phyloP scores from a whole-genome alignment of 2,113 vertebrate genomes.

The Podilymbus podiceps region DNA sequence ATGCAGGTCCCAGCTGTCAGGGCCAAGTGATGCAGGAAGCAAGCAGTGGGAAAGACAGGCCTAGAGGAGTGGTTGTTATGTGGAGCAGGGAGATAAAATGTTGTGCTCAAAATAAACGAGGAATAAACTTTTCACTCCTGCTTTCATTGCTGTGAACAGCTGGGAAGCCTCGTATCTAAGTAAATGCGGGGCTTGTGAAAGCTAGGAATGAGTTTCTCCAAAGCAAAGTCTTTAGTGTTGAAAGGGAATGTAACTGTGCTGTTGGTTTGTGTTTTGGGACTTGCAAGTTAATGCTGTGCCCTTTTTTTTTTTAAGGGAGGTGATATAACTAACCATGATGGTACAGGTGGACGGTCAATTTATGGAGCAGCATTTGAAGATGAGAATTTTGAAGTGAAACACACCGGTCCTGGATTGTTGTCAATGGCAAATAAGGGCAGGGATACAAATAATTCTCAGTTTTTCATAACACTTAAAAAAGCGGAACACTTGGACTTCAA shows the following conservation, averaged over 20 bases:
- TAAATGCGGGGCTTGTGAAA: neutral
- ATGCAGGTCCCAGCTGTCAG: neutral
- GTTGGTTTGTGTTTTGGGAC: neutral
- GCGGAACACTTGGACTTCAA: constrained; percentile 92
- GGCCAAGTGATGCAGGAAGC: neutral
- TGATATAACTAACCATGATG: constrained; percentile 88
- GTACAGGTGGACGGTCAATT: constrained; percentile 89
- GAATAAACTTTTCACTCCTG: neutral
- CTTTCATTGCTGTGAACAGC: neutral
- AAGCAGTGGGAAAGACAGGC: neutral
- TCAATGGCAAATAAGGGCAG: constrained; percentile 91
- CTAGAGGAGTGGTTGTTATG: neutral
- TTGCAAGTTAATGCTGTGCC: neutral
- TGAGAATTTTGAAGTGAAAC: constrained; percentile 89
- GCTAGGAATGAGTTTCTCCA: neutral
- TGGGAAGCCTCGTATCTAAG: neutral
- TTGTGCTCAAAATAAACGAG: neutral
- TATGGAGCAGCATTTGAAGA: constrained; percentile 90
- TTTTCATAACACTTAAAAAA: constrained; percentile 94
- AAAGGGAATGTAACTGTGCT: neutral
- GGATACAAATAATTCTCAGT: constrained; percentile 93
- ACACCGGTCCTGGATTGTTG: constrained; percentile 88
- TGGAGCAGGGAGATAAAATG: neutral
- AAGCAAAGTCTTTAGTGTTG: neutral
- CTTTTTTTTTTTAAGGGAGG: constrained; percentile 76